A percentile compares a stretch with the other conserved stretches of the same genome.
Conservation (phyloP, 2,797 vertebrate genomes). For the Microctenopoma stevenorrisi region DNA sequence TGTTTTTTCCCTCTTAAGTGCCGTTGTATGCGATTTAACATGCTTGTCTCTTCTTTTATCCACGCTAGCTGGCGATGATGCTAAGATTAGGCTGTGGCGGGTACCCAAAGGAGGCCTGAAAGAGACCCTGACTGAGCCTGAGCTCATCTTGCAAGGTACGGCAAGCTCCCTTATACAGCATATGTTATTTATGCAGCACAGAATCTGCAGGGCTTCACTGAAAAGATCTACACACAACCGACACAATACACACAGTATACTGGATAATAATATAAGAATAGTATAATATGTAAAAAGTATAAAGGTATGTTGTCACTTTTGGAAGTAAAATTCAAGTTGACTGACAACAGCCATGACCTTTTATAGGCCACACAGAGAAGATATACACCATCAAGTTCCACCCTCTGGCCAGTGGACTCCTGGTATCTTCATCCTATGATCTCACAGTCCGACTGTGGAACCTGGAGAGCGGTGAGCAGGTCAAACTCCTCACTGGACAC, state of each 20-base stretch:
- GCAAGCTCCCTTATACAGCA: not conserved
- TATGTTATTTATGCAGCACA: not conserved
- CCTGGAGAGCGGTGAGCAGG: conserved; percentile 77
- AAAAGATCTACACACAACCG: not conserved
- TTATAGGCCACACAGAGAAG: conserved; percentile 93
- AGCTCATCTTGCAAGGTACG: conserved; percentile 87
- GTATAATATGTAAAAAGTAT: too few relatives aligned
- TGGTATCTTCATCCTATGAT: conserved; percentile 96
- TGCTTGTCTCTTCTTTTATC: conserved; percentile 12
- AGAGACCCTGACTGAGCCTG: conserved; percentile 86
- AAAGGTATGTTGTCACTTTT: too few relatives aligned
- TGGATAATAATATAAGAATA: too few relatives aligned
- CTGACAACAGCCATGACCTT: conserved; percentile 25
- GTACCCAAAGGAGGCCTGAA: conserved; percentile 87
- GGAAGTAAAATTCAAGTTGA: not conserved
- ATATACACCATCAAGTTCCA: conserved; percentile 96
- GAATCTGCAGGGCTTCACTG: not conserved
- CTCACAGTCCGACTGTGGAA: conserved; percentile 91
- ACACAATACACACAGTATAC: too few relatives aligned
- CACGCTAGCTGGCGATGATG: conserved; percentile 90
- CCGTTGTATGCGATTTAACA: not conserved
- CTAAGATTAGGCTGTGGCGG: conserved; percentile 92
- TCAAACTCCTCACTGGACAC: conserved; percentile 87
- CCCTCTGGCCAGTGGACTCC: conserved; percentile 86
- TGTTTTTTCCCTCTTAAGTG: not conserved